Evolutionary conservation across 2,888 invertebrate genomes (phyloP), one percentile per base, ranked within the genome.

Genomic region (Napeogenes sylphis): DNA sequence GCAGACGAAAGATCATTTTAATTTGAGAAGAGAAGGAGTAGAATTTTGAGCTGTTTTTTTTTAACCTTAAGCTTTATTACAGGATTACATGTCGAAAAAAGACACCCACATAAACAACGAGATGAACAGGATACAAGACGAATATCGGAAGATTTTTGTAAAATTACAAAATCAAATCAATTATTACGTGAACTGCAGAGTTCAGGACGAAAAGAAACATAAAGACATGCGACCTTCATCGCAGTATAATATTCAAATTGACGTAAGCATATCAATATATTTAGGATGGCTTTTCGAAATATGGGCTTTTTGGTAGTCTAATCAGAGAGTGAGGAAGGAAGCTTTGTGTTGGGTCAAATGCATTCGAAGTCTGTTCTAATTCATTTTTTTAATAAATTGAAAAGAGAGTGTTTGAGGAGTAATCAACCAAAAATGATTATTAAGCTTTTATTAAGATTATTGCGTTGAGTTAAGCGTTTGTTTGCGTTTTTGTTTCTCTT

Each of bases 51-150:
- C 21, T 5, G 3, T 35, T 2, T 35, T 5, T 35, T 35, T 35
- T 35, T 35, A 35, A 35, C 6, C 35, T 61, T 57, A 59, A 35
- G 21, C 21, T 21, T 64, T 58, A 55, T 53, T 81, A 30, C 73
- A 93, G 92, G 92, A 93, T 68, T 93, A 93, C 70, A 91, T 93
- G 21, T 86, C 91, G 38, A 93, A 93, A 69, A 93, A 93, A 71
- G 93, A 94, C 65, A 91, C 92, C 35, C 93, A 93, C 73, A 91
- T 93, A 68, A 87, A 90, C 70, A 91, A 90, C 63, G 94, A 94
- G 78, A 92, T 93, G 75, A 92, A 92, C 66, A 87, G 94, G 51
- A 91, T 94, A 71, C 93, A 94, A 72, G 87, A 91, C 51, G 93
- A 92, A 68, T 94, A 94, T 74, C 84, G 91, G 68, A 90, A 88